Evolutionary conservation across 2,888 invertebrate species (phyloP).

Genomic region (Brenthis ino): DNA sequence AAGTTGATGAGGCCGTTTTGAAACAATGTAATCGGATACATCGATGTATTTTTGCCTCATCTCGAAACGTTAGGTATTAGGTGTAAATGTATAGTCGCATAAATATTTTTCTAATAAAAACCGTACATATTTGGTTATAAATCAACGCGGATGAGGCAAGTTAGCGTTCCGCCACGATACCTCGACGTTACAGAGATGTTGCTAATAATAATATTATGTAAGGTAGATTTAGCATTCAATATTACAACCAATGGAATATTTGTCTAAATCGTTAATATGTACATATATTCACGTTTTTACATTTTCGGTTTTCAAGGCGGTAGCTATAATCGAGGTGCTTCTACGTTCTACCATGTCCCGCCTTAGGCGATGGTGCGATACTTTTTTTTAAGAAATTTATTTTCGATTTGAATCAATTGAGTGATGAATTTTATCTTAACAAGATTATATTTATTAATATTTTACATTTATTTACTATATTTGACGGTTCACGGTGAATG

Average conservation of each 20-base stretch:
- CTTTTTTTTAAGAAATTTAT: slow-evolving; percentile 54
- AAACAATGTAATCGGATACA: slow-evolving; percentile 22
- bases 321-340: slow-evolving; percentile 61
- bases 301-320: slow-evolving; percentile 30
- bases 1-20: neutral
- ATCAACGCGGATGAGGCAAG: slow-evolving; percentile 1
- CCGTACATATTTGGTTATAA: slow-evolving; percentile 26
- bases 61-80: slow-evolving; percentile 20
- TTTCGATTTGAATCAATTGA: slow-evolving; percentile 38
- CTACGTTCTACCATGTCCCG: slow-evolving; percentile 50
- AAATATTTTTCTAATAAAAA: slow-evolving; percentile 37
- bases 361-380: slow-evolving; percentile 63
- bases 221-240: slow-evolving; percentile 11
- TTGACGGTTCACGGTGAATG: neutral
- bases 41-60: slow-evolving; percentile 25
- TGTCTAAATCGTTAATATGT: slow-evolving; percentile 25
- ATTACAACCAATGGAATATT: slow-evolving; percentile 6
- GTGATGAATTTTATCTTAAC: slow-evolving; percentile 10
- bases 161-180: neutral
- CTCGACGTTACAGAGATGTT: slow-evolving; percentile 4
- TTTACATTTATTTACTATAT: slow-evolving; percentile 18
- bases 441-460: slow-evolving; percentile 22
- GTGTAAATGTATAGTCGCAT: slow-evolving; percentile 26
- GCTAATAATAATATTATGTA: slow-evolving; percentile 10
- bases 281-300: slow-evolving; percentile 20